These are phyloP conservation scores for Distichodus sexfasciatus DNA, from an alignment of 2,797 vertebrate genomes.

Conservation along the genomic window DNA sequence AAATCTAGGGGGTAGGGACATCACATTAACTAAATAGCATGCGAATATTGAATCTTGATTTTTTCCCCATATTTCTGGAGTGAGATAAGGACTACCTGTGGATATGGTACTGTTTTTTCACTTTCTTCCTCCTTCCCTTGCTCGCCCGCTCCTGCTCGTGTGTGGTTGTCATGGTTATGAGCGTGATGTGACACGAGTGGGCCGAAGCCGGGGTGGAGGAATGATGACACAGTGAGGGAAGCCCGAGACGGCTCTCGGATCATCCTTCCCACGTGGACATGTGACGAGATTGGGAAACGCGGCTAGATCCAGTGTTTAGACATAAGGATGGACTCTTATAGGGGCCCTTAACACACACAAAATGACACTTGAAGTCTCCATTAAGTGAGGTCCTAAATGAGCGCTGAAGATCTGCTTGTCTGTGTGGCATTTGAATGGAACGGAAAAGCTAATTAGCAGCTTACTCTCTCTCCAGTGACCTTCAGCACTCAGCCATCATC, in stretches of 20 bases:
- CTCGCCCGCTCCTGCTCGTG: conserved; percentile 25
- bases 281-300: not conserved
- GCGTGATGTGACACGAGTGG: not conserved
- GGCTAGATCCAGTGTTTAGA: not conserved
- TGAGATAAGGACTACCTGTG: not conserved
- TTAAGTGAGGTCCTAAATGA: not conserved
- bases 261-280: not conserved
- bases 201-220: not conserved
- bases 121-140: conserved; percentile 12
- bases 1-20: no score
- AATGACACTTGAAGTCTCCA: not conserved
- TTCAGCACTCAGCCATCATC: not conserved
- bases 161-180: conserved; percentile 19
- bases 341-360: not conserved
- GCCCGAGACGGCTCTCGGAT: not conserved
- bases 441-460: not conserved
- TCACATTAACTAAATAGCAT: no score
- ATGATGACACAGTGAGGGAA: not conserved
- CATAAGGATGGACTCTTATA: not conserved
- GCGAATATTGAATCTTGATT: no score
- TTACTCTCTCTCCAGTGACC: no score
- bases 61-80: not conserved
- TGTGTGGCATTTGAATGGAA: not conserved
- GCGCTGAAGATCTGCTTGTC: not conserved
- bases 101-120: not conserved